Base-by-base conservation (phyloP, 2,113 vertebrate species). In the Mesitornis unicolor region DNA sequence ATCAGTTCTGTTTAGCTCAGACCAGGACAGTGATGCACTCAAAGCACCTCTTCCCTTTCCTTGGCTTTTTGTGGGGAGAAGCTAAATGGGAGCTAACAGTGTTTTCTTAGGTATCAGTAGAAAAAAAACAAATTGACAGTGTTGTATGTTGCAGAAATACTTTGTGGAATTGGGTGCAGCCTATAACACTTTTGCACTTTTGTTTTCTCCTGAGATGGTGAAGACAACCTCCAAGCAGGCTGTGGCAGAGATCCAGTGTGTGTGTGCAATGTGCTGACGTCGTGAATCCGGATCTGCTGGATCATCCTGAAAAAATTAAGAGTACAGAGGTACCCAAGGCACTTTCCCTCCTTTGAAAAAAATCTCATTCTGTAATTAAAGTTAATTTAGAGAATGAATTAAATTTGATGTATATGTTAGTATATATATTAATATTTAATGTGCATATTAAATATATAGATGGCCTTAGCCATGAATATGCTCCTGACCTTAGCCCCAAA, bases 251-350 rank as follows among this genome's bases (percentile, higher is more conserved):
- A 20, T 40, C 35, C 20, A 6, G 19, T 4, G 21, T 1, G 2
- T 54, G 33, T 3, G 3, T 42, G 53, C 63, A 40, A 16, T 13
- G 10, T 0, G 4, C 43, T 38, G 70, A 13, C 0, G 0, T 9
- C 4, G 14, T 48, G 33, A 43, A 45, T 25, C 43, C 40, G 57
- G 36, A 35, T 43, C 6, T 70, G 35, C 24, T 59, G 80, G 22
- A 74, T 78, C 42, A 14, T 40, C 38, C 48, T 31, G 42, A 38
- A 68, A 75, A 64, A 51, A 51, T 9, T 6, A 16, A 45, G 29
- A 64, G 7, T 20, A 14, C 5, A 25, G 51, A 87, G 84, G 70
- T 87, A 89, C 25, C 61, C 59, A 64, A 35, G 28, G 40, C 28
- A 64, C 28, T 38, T 56, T 28, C 8, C 2, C 3, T 73, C 18